phyloP scores from a whole-genome alignment of 2,888 invertebrate genomes.

The Xanthorhoe designata region DNA sequence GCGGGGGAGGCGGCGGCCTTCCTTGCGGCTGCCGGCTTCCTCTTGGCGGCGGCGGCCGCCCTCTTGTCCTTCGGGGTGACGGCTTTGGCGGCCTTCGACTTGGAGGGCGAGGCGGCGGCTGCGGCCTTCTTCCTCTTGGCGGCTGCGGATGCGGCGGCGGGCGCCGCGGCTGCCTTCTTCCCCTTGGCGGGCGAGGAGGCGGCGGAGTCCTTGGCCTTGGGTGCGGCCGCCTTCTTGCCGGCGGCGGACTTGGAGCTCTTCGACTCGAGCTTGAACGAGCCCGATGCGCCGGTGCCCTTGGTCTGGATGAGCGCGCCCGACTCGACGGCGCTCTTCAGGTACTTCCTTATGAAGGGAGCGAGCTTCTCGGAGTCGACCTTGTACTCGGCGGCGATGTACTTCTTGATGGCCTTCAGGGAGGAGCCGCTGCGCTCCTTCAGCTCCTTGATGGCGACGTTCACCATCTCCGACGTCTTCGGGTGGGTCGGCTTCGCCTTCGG shows the following conservation, averaged over 20 bases:
- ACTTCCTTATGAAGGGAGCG: slow-evolving; percentile 86
- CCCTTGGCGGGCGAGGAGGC: slow-evolving; percentile 41
- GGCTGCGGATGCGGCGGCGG: slow-evolving; percentile 4
- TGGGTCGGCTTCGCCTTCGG: slow-evolving; percentile 63
- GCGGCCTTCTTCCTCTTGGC: slow-evolving; percentile 42
- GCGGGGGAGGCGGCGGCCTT: slow-evolving; percentile 27
- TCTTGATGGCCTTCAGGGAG: slow-evolving; percentile 85
- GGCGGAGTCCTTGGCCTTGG: background rate
- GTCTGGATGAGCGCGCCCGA: slow-evolving; percentile 81
- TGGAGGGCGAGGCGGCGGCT: slow-evolving; percentile 46
- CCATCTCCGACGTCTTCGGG: slow-evolving; percentile 75
- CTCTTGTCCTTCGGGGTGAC: slow-evolving; percentile 18
- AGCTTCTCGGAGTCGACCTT: slow-evolving; percentile 86
- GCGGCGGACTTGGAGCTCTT: slow-evolving; percentile 31
- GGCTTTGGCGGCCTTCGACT: slow-evolving; percentile 38
- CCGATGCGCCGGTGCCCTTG: slow-evolving; percentile 84
- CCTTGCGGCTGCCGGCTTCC: slow-evolving; percentile 33
- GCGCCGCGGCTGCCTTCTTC: background rate
- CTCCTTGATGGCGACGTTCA: slow-evolving; percentile 80
- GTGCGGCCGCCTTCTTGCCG: background rate
- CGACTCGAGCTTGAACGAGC: slow-evolving; percentile 19
- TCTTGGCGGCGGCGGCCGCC: slow-evolving; percentile 47
- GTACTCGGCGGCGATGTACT: slow-evolving; percentile 86
- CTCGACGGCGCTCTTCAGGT: slow-evolving; percentile 80
- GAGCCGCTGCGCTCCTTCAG: slow-evolving; percentile 86